A percentile compares a stretch with the other conserved stretches of the same genome.
These are phyloP conservation scores for Tychaedon coryphoeus DNA, from an alignment of 2,113 vertebrate species.

Conservation along the genomic window DNA sequence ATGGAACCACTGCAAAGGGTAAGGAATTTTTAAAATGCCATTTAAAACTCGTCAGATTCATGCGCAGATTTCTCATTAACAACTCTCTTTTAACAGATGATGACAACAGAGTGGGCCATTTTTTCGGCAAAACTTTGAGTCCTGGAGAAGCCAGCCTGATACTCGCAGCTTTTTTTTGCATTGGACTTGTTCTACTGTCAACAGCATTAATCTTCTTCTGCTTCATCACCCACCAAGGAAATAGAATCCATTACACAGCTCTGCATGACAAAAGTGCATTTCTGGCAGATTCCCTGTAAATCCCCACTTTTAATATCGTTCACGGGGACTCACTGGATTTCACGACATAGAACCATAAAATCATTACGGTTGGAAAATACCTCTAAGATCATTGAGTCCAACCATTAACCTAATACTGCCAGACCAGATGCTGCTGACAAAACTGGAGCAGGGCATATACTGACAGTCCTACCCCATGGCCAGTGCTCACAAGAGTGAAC, in stretches of 20 bases:
- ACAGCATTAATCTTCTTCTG: slow-evolving; percentile 6
- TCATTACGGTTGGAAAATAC: not conserved
- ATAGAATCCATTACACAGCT: slow-evolving; percentile 46
- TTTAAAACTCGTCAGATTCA: not conserved
- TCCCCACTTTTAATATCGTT: not conserved
- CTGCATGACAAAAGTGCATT: slow-evolving; percentile 62
- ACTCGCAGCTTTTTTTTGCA: slow-evolving; percentile 52
- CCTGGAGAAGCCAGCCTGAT: slow-evolving; percentile 57
- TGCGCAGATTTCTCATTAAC: not conserved
- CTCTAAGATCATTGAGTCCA: not conserved
- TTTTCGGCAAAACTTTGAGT: slow-evolving; percentile 66
- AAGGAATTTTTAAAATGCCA: not conserved
- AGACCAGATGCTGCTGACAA: not conserved
- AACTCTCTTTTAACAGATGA: slow-evolving; percentile 39
- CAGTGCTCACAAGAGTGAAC: not conserved
- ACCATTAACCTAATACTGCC: not conserved
- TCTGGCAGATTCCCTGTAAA: slow-evolving; percentile 62
- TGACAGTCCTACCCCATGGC: not conserved
- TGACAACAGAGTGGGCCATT: slow-evolving; percentile 6
- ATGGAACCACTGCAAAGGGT: not conserved
- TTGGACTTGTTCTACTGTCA: slow-evolving; percentile 64
- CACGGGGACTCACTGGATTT: not conserved
- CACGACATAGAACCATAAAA: not conserved
- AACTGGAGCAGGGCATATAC: not conserved
- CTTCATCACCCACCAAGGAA: slow-evolving; percentile 26